Percentiles rank a stretch among this genome's conserved stretches.
Conservation (phyloP, 2,888 invertebrate species). For the Lasius platythorax region DNA sequence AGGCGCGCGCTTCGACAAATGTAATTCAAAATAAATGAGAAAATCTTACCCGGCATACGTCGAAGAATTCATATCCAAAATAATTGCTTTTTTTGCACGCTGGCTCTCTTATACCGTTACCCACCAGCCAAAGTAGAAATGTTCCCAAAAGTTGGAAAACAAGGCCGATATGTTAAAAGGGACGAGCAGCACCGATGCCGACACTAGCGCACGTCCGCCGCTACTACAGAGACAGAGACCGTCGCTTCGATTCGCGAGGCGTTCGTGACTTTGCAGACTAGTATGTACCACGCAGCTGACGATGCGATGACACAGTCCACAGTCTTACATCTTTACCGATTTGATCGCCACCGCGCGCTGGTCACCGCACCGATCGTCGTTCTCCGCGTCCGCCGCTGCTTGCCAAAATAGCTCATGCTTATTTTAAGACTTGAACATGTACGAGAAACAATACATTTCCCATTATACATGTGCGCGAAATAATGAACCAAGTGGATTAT, state of each 20-base stretch:
- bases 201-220: constrained; percentile 81
- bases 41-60: constrained; percentile 72
- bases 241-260: constrained; percentile 48
- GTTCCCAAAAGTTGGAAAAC: constrained; percentile 62
- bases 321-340: constrained; percentile 50
- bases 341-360: constrained; percentile 52
- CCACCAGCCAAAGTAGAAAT: constrained; percentile 64
- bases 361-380: constrained; percentile 13
- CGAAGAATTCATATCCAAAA: constrained; percentile 70
- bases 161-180: constrained; percentile 58
- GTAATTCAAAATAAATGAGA: not conserved
- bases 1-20: not conserved
- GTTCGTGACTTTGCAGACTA: constrained; percentile 49
- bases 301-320: constrained; percentile 37
- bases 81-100: constrained; percentile 50
- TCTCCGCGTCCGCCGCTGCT: constrained; percentile 8
- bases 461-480: constrained; percentile 28
- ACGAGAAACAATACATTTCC: constrained; percentile 34
- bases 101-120: constrained; percentile 62
- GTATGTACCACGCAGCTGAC: constrained; percentile 37
- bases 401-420: constrained; percentile 46
- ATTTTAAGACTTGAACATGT: constrained; percentile 24
- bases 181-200: constrained; percentile 79
- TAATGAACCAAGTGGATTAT: not conserved
- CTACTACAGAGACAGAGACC: constrained; percentile 77